phyloP scores from a whole-genome alignment of 2,113 vertebrate genomes.

The Tiliqua scincoides region DNA sequence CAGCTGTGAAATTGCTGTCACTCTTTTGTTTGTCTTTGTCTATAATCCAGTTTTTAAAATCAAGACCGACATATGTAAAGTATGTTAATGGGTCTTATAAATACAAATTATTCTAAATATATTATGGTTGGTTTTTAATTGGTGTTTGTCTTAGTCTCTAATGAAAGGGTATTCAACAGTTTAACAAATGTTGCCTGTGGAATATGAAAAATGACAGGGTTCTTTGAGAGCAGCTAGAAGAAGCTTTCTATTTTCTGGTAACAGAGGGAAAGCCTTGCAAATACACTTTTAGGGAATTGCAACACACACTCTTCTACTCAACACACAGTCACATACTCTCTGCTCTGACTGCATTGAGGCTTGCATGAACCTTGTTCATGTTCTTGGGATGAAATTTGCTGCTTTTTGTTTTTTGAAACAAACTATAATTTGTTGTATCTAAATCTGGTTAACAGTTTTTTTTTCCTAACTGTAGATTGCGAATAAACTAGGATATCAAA shows the following conservation, averaged over 20 bases:
- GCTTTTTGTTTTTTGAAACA: no score
- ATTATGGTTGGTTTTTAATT: constrained; percentile 28
- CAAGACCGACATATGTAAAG: constrained; percentile 17
- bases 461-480: no score
- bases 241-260: background rate
- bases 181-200: constrained; percentile 22
- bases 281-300: background rate
- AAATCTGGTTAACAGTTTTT: no score
- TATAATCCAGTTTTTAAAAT: background rate
- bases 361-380: no score
- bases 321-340: no score
- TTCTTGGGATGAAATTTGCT: no score
- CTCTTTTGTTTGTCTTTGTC: constrained; percentile 23
- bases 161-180: constrained; percentile 37
- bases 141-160: constrained; percentile 29
- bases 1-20: constrained; percentile 21
- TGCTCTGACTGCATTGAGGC: background rate
- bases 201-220: background rate
- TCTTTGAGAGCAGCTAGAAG: background rate
- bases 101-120: background rate
- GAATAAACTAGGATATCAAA: no score
- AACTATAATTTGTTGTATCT: no score
- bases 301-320: background rate
- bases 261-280: background rate
- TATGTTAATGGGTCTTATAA: background rate